These are phyloP conservation scores for Gavia stellata DNA, from an alignment of 2,113 vertebrate species.

Conservation along the genomic window DNA sequence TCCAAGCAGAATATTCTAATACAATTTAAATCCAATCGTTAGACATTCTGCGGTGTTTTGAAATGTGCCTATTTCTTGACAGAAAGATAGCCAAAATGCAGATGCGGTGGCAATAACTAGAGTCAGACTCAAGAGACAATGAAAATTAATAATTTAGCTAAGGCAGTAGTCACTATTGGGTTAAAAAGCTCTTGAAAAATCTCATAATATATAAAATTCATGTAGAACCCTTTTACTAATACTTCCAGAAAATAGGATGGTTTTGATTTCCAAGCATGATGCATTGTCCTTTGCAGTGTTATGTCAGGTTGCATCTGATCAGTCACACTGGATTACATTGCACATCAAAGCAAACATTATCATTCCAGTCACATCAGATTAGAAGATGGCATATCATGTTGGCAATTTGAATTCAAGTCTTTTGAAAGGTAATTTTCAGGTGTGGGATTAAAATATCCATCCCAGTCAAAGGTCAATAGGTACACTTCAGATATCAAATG, in stretches of 20 bases:
- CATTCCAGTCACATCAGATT: slow-evolving; percentile 59
- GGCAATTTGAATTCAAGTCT: slow-evolving; percentile 55
- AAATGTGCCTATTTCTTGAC: neutral
- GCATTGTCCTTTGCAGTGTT: neutral
- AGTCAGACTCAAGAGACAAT: neutral
- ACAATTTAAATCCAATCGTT: neutral
- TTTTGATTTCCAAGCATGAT: slow-evolving; percentile 7
- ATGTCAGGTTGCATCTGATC: slow-evolving; percentile 47
- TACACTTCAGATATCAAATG: slow-evolving; percentile 20
- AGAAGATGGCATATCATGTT: slow-evolving; percentile 42
- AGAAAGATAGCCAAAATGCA: neutral
- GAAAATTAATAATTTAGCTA: neutral
- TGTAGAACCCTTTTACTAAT: neutral
- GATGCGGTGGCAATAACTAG: neutral
- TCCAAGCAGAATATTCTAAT: neutral
- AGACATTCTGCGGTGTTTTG: neutral
- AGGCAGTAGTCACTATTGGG: neutral
- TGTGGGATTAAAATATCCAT: slow-evolving; percentile 61
- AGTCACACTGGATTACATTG: slow-evolving; percentile 32
- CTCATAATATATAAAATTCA: neutral
- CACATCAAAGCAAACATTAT: slow-evolving; percentile 46
- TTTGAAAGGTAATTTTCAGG: slow-evolving; percentile 59
- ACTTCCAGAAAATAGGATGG: neutral
- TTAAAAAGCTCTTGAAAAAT: neutral
- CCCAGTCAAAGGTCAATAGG: slow-evolving; percentile 52